phyloP scores from a whole-genome alignment of 2,888 invertebrate genomes.

The Netelia melanura region DNA sequence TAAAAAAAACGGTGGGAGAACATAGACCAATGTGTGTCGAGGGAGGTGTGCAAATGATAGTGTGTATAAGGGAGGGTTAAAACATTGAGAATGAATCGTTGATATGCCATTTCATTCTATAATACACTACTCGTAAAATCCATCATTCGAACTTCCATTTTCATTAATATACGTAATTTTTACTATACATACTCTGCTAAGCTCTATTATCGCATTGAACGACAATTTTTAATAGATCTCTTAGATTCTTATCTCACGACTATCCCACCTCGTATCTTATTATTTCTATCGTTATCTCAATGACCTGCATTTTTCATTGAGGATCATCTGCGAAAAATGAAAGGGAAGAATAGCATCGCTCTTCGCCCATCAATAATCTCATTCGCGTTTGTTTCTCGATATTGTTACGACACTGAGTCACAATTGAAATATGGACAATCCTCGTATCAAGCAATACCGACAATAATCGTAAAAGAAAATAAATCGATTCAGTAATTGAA shows the following conservation, averaged over 20 bases:
- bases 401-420: slow-evolving; percentile 54
- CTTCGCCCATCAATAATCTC: slow-evolving; percentile 3
- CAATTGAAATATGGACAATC: slow-evolving; percentile 78
- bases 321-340: not conserved
- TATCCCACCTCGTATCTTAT: slow-evolving; percentile 27
- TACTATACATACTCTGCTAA: slow-evolving; percentile 34
- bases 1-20: no score
- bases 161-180: slow-evolving; percentile 17
- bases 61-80: not conserved
- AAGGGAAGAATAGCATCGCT: not conserved
- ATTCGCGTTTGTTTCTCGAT: slow-evolving; percentile 21
- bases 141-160: slow-evolving; percentile 55
- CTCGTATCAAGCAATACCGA: slow-evolving; percentile 82
- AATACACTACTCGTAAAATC: slow-evolving; percentile 23
- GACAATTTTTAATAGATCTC: slow-evolving; percentile 56
- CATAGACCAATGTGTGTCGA: no score
- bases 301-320: not conserved
- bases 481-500: slow-evolving; percentile 71
- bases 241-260: slow-evolving; percentile 34
- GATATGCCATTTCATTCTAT: slow-evolving; percentile 50
- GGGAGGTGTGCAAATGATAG: no score
- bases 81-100: slow-evolving; percentile 34
- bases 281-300: not conserved
- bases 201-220: slow-evolving; percentile 50
- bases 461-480: slow-evolving; percentile 80